Evolutionary conservation across 1,140 invertebrate genomes (phyloP).

Genomic region (Drosophila ficusphila): DNA sequence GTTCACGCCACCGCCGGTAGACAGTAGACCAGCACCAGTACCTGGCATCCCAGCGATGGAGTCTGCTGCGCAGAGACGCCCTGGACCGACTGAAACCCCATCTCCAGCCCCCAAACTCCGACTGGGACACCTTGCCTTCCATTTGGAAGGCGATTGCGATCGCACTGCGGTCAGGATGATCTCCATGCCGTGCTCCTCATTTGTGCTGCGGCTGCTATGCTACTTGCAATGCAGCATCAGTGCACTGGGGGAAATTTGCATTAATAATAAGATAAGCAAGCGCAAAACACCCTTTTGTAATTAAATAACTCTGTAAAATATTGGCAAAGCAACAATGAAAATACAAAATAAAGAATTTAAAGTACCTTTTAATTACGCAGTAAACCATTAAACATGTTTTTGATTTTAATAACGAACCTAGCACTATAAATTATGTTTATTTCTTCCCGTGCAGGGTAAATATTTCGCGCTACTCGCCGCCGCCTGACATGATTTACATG

Average conservation of each 20-base stretch:
- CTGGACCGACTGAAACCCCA: slow-evolving; percentile 34
- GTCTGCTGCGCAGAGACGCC: slow-evolving; percentile 33
- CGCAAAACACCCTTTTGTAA: no score
- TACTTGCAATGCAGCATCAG: slow-evolving; percentile 30
- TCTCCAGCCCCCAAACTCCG: slow-evolving; percentile 18
- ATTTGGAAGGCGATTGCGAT: slow-evolving; percentile 73
- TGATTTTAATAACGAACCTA: no score
- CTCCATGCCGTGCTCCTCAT: slow-evolving; percentile 58
- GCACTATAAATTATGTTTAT: not conserved
- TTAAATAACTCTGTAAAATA: no score
- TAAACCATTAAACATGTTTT: no score
- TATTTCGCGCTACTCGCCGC: slow-evolving; percentile 74
- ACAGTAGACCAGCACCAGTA: slow-evolving; percentile 13
- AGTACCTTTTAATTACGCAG: no score
- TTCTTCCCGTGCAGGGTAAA: slow-evolving; percentile 38
- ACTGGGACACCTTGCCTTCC: slow-evolving; percentile 51
- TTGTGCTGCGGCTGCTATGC: slow-evolving; percentile 55
- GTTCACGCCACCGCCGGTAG: slow-evolving; percentile 67
- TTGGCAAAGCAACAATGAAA: no score
- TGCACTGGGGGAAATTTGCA: slow-evolving; percentile 1
- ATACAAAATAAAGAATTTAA: no score
- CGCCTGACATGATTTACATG: slow-evolving; percentile 80
- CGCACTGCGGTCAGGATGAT: slow-evolving; percentile 55
- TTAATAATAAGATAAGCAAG: not conserved
- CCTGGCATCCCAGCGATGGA: slow-evolving; percentile 8